Evolutionary conservation across 2,888 invertebrate genomes (phyloP), one percentile per base, ranked within the genome.

Genomic region (Augiades crinisus): DNA sequence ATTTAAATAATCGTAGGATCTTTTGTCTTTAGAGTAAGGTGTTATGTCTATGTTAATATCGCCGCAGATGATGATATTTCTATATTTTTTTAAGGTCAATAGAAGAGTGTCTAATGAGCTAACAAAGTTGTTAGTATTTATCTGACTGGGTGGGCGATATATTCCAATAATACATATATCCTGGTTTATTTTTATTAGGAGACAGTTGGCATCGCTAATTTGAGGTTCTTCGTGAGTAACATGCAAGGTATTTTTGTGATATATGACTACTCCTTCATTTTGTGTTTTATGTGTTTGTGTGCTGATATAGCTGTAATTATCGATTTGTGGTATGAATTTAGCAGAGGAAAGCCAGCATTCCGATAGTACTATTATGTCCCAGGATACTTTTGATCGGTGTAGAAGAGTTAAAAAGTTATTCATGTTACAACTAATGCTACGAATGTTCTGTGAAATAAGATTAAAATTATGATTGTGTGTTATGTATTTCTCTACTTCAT

Each of bases 201-300:
- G 31, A 37, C 62, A 61, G 24, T 62, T 65, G 0, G 63, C 60
- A 8, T 60, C 60, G 2, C 0, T 13, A 2, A 61, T 2, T 12
- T 16, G 7, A 1, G 57, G 56, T 44, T 63, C 61, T 16, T 61
- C 56, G 10, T 13, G n/a, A 0, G 14, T 6, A 0, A 54, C 46
- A 8, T 31, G 12, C 0, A 62, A 12, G 2, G 44, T 10, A 4
- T 37, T 46, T 7, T 53, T 59, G 10, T 45, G 58, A 12, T 59
- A 63, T 0, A 61, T 44, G 0, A 63, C 58, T 0, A 64, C 62
- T 0, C 62, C 63, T 41, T 66, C 61, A n/a, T 62, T 64, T 38
- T 63, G 64, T 0, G 57, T 53, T 1, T 12, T 40, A 31, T 62
- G 53, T 4, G n/a, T n/a, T n/a, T n/a, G n/a, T n/a, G 60, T 56